Evolutionary conservation across 35 echinoderm and acorn worm species (phyloP).

Genomic region (Heliocidaris tuberculata): DNA sequence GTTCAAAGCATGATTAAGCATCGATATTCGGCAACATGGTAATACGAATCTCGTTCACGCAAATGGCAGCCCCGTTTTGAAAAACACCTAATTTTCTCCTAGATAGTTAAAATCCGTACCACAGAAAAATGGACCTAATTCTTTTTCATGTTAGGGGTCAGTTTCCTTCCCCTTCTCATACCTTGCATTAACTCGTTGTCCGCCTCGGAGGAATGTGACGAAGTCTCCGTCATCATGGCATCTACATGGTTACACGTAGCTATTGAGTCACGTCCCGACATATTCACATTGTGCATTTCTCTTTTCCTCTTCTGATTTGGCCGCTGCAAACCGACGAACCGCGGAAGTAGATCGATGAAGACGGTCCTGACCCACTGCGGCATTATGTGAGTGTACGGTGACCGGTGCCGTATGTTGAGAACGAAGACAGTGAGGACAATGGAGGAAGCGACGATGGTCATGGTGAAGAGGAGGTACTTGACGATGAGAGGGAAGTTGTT

Average conservation of each 20-base stretch:
- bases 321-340: constrained; percentile 75
- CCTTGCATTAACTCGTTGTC: constrained; percentile 9
- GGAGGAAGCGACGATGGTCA: constrained; percentile 79
- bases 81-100: too few species aligned
- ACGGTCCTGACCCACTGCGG: constrained; percentile 74
- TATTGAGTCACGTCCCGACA: constrained; percentile 14
- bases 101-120: too few species aligned
- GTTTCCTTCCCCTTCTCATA: neutral
- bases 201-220: constrained; percentile 46
- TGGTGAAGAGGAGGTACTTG: constrained; percentile 90
- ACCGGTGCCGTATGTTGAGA: constrained; percentile 78
- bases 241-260: constrained; percentile 34
- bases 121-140: too few species aligned
- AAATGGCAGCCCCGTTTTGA: too few species aligned
- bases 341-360: constrained; percentile 76
- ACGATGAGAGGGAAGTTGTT: constrained; percentile 86
- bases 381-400: constrained; percentile 83
- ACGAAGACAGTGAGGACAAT: constrained; percentile 83
- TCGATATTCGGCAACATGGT: too few species aligned
- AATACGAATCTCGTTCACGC: too few species aligned
- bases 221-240: constrained; percentile 45
- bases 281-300: neutral
- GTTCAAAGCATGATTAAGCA: too few species aligned
- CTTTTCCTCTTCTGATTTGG: constrained; percentile 53
- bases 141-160: too few species aligned